These are phyloP conservation scores for Drosophila hydei DNA, from an alignment of 1,140 invertebrate genomes.

Conservation along the genomic window DNA sequence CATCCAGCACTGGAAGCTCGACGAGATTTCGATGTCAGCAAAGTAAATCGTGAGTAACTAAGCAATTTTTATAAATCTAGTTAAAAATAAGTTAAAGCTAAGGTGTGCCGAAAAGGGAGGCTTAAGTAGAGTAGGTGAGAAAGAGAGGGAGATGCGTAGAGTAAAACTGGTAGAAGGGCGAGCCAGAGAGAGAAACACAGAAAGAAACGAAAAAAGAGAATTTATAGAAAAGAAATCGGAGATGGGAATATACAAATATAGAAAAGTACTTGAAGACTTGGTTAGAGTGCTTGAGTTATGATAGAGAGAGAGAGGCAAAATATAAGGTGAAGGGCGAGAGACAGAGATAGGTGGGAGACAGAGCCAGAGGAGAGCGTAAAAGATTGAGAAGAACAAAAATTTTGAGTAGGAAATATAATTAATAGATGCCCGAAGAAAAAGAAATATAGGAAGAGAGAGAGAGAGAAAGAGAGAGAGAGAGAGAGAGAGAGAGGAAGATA, in stretches of 20 bases:
- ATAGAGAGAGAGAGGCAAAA: no score
- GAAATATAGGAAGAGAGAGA: background rate
- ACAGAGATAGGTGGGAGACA: background rate
- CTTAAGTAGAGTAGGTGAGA: no score
- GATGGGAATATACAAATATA: no score
- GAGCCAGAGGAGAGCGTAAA: background rate
- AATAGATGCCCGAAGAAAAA: background rate
- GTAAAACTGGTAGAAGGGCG: no score
- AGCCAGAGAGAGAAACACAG: no score
- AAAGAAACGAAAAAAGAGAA: no score
- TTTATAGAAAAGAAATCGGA: no score
- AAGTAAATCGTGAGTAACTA: slow-evolving; percentile 81
- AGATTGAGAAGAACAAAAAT: background rate
- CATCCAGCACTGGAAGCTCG: slow-evolving; percentile 71
- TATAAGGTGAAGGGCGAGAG: background rate
- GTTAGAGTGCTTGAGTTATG: no score
- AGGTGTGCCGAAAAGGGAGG: no score
- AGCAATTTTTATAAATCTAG: background rate
- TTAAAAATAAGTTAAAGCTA: background rate
- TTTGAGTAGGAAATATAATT: background rate
- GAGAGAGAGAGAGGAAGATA: background rate
- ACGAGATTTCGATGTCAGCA: slow-evolving; percentile 77
- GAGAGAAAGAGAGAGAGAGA: background rate
- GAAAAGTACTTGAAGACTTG: no score
- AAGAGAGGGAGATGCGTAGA: background rate